Percentiles rank a stretch among this genome's conserved stretches.
These are phyloP conservation scores for Zelostemma sp. DNA, from an alignment of 1,140 invertebrate genomes.

Conservation along the genomic window DNA sequence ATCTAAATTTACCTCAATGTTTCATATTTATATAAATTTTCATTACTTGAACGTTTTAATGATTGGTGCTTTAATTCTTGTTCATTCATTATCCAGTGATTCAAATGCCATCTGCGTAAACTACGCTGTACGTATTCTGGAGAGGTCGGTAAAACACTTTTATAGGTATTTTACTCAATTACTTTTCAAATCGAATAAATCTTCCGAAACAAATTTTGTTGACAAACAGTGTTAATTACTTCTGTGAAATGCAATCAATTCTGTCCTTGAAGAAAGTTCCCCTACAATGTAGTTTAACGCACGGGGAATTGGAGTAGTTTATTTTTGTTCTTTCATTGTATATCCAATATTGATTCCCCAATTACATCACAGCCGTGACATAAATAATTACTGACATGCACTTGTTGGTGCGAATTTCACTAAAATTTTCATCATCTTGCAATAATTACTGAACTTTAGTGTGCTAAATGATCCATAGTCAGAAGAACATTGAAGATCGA, in stretches of 20 bases:
- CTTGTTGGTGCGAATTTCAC: too few relatives aligned
- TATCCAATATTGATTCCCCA: too few relatives aligned
- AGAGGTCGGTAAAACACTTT: conserved; percentile 6
- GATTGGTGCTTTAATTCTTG: not conserved
- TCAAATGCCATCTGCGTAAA: conserved; percentile 1
- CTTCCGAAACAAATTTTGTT: not conserved
- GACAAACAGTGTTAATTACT: not conserved
- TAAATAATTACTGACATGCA: too few relatives aligned
- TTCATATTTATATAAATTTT: not conserved
- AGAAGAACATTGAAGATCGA: not conserved
- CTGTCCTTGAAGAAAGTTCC: not conserved
- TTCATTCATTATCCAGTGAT: conserved; percentile 1
- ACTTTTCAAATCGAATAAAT: not conserved
- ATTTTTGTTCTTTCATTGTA: too few relatives aligned
- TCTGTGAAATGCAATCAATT: not conserved
- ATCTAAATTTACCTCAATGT: not conserved
- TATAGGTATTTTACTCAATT: not conserved
- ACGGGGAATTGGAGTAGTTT: too few relatives aligned
- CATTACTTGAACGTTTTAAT: not conserved
- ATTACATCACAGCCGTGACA: too few relatives aligned
- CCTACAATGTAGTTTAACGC: too few relatives aligned
- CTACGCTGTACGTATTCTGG: not conserved
- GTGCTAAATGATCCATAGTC: not conserved
- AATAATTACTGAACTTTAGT: not conserved
- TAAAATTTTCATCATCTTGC: not conserved